Evolutionary conservation across 2,113 vertebrate species (phyloP).

Genomic region (Ptilorrhoa leucosticta): DNA sequence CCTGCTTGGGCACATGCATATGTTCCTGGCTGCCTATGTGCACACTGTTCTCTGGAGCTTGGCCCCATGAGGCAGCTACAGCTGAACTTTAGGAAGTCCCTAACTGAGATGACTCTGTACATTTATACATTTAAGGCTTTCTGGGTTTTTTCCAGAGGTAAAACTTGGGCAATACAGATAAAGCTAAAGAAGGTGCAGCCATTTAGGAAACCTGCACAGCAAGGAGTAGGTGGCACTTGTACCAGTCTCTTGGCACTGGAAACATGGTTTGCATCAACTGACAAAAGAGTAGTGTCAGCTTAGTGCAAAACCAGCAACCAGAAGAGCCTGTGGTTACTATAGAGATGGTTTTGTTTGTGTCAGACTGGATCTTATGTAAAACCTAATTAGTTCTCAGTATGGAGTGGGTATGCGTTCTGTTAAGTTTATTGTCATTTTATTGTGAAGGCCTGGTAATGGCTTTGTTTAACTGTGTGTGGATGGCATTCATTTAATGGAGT

Average conservation of each 20-base stretch:
- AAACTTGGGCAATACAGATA: background rate
- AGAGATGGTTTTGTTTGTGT: background rate
- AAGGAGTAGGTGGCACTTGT: background rate
- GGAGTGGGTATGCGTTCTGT: background rate
- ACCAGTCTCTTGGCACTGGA: background rate
- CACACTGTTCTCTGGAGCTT: background rate
- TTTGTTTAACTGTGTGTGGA: background rate
- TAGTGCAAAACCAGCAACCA: background rate
- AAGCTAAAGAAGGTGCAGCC: background rate
- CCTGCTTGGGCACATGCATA: accelerated
- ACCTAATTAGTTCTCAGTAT: background rate
- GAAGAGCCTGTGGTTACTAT: background rate
- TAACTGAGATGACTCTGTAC: background rate
- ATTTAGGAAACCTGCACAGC: background rate
- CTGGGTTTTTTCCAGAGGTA: accelerated
- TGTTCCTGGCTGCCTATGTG: background rate
- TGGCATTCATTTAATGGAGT: background rate
- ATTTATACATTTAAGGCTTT: accelerated
- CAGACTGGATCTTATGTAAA: background rate
- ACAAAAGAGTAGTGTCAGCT: background rate
- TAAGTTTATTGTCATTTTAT: background rate
- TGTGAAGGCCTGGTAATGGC: background rate
- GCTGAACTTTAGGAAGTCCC: background rate
- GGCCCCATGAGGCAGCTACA: background rate
- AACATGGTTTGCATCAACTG: background rate